Evolutionary conservation across 2,113 vertebrate genomes (phyloP).

Genomic region (Plestiodon gilberti): DNA sequence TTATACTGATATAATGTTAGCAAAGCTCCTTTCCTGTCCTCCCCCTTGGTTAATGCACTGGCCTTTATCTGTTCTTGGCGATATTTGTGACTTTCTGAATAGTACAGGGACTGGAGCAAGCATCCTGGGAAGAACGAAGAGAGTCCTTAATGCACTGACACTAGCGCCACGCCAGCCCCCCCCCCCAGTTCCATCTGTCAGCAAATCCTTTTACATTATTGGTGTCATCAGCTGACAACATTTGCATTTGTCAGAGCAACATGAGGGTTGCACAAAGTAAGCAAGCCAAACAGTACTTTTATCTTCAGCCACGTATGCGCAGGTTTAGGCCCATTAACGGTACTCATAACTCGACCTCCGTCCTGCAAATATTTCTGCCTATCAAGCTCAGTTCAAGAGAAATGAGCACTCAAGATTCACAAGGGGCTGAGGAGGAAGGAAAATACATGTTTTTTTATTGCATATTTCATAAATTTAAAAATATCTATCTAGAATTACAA

Average conservation of each 20-base stretch:
- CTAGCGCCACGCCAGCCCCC: not conserved
- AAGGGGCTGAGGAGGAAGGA: not conserved
- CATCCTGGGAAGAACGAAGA: not conserved
- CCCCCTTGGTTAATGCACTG: not conserved
- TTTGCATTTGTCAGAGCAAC: not conserved
- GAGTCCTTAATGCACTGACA: not conserved
- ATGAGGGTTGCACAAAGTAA: not conserved
- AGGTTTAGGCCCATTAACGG: too few species aligned
- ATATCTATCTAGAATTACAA: not conserved
- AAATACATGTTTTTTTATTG: not conserved
- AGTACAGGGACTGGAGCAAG: constrained; percentile 1
- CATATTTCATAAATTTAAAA: not conserved
- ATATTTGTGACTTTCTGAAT: constrained; percentile 6
- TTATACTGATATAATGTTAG: constrained; percentile 20
- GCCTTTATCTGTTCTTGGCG: not conserved
- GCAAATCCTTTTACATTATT: constrained; percentile 12
- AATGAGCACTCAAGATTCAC: not conserved
- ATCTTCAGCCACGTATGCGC: not conserved
- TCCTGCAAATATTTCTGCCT: not conserved
- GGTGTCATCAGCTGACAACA: not conserved
- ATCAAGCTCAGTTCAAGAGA: not conserved
- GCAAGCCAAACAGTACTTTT: not conserved
- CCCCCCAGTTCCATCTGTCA: not conserved
- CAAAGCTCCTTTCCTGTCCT: not conserved
- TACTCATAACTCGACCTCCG: not conserved